A percentile compares a stretch with the other conserved stretches of the same genome.
phyloP scores from a whole-genome alignment of 2,113 vertebrate species.

The Pontoporia blainvillei region DNA sequence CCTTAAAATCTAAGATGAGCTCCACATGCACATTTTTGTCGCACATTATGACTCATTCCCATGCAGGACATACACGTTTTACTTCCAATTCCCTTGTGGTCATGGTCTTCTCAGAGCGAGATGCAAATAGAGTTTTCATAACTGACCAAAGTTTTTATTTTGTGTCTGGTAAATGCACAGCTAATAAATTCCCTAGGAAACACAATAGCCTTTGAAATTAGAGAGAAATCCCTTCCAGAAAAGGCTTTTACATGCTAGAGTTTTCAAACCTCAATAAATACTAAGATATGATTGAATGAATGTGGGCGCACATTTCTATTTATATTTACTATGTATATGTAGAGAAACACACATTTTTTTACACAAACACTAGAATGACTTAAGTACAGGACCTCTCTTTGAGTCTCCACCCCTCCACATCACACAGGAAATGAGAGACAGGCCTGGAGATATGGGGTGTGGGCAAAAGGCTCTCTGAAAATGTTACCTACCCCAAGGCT shows the following conservation, averaged over 20 bases:
- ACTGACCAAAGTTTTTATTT: background rate
- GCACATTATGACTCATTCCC: background rate
- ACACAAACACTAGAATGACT: background rate
- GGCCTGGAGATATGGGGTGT: background rate
- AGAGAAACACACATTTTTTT: background rate
- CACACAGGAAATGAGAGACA: slow-evolving; percentile 43
- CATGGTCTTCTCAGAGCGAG: background rate
- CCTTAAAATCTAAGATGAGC: background rate
- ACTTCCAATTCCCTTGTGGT: background rate
- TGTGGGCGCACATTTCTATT: background rate
- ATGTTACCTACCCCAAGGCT: background rate
- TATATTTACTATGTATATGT: background rate
- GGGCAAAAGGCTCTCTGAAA: background rate
- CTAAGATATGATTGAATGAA: background rate
- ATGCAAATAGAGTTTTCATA: background rate
- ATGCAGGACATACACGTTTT: background rate
- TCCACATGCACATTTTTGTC: background rate
- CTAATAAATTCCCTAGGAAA: slow-evolving; percentile 24
- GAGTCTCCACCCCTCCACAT: background rate
- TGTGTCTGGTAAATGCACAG: background rate
- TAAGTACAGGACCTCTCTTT: background rate
- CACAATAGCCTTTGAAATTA: slow-evolving; percentile 15
- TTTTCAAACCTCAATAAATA: slow-evolving; percentile 26
- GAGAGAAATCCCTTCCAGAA: background rate
- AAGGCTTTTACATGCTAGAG: background rate